Base-by-base conservation (phyloP, 1,140 invertebrate genomes). In the Drosophila ficusphila region DNA sequence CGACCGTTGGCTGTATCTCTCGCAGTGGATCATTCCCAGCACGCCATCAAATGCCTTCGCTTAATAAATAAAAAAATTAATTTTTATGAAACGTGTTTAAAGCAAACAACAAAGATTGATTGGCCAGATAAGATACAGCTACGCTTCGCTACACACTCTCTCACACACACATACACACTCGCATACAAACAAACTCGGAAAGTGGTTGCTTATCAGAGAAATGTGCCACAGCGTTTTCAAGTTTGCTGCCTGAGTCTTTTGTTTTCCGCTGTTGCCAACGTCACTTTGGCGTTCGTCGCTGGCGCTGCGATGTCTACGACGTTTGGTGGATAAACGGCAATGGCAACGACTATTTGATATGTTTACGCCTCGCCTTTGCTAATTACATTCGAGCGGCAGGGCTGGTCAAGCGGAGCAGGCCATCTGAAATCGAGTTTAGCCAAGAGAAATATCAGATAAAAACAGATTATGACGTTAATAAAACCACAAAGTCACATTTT, bases 11-110 rank as follows among this genome's bases (percentile, higher is more conserved):
- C 27, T 47, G 33, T 44, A 44, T 49, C 47, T 53, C 31, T 51
- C 58, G 48, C 69, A 48, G 31, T 41, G 29, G 31, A 54, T 42
- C 74, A 74, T 57, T 69, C 81, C 61, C 81, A 86, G 81, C 81
- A 86, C 61, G 81, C 82, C 72, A 86, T 86, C 79, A 88, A 86
- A 86, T 73, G 76, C 83, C 72, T 82, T 85, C 81, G 81, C 56
- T 77, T 74, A 86, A 86, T 86, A 86, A 86, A 88, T 88, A 88
- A 88, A 88, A 86, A 88, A 88, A 82, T 81, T 82, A 88, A 82
- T 88, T 88, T 86, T 88, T 88, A 88, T 88, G 82, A 88, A 88
- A 88, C 82, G 82, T 88, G 82, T 88, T 88, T 88, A 88, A 76
- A 88, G 72, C 71, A 86, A 88, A 88, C 77, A 88, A 82, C 82